Base-by-base conservation (phyloP, 2,797 vertebrate species). In the Gorsachius magnificus region DNA sequence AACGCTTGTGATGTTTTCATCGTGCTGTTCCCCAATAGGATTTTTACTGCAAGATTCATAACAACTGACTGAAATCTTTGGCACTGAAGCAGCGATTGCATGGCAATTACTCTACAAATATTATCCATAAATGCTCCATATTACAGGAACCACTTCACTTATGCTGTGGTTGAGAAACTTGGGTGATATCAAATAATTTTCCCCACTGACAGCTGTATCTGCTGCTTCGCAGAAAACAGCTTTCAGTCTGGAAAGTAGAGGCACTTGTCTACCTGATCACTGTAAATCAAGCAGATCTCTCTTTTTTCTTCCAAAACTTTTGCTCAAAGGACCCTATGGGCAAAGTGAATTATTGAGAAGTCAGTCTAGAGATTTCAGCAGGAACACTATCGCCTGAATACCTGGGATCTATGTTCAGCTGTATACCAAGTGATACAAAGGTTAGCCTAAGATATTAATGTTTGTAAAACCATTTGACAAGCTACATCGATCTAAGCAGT, bases 71-170 rank as follows among this genome's bases (percentile, higher is more conserved):
- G 71, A 93, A 97, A 93, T 92, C 41, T 78, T 94, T 89, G 93
- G 74, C 90, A 96, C 87, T 70, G 72, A 60, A 95, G 90, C 85
- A 54, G 50, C 53, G 85, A 95, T 80, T 95, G 81, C 89, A 77
- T 10, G 8, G 78, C 94, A 96, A 93, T 97, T 97, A 96, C 91
- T 95, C 63, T 71, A 87, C 89, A 90, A 95, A 96, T 95, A 66
- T 89, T 96, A 88, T 90, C 65, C 57, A 90, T 89, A 97, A 98
- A 95, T 66, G 70, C 56, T 94, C 94, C 82, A n/a, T 82, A 91
- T 95, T 88, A 96, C 94, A 97, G 93, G 71, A 78, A 95, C 36
- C 54, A 90, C 83, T 96, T 96, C 77, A 74, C 78, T 93, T 90
- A 61, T 22, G 66, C 71, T 84, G 88, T 93, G 46, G 90, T 86